Evolutionary conservation across 2,888 invertebrate species (phyloP).

Genomic region (Lathronympha strigana): DNA sequence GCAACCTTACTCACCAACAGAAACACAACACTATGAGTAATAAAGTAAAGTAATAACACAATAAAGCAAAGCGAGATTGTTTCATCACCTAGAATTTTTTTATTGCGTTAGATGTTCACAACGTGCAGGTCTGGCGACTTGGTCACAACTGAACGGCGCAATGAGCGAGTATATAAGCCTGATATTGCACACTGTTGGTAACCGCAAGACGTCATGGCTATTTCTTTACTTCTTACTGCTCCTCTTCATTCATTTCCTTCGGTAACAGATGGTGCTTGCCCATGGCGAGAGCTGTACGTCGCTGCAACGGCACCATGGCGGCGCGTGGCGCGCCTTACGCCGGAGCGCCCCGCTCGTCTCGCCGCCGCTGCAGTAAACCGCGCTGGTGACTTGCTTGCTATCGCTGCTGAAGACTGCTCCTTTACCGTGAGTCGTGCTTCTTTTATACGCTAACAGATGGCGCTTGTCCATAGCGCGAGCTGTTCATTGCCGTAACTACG

Average conservation of each 20-base stretch:
- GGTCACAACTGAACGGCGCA: no score
- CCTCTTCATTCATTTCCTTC: neutral
- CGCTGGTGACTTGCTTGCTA: constrained; percentile 49
- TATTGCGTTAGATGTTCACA: no score
- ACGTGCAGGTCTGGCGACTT: no score
- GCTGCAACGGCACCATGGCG: constrained; percentile 52
- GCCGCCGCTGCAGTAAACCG: constrained; percentile 50
- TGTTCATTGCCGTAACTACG: constrained; percentile 53
- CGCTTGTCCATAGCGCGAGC: constrained; percentile 57
- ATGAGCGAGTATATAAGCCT: no score
- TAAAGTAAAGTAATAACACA: no score
- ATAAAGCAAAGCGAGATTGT: no score
- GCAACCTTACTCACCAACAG: no score
- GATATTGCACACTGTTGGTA: no score
- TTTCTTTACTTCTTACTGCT: no score
- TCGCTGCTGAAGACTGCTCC: constrained; percentile 53
- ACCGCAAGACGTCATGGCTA: no score
- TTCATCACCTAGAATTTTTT: no score
- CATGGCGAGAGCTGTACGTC: constrained; percentile 61
- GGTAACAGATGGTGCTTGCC: constrained; percentile 40
- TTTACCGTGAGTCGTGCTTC: constrained; percentile 45
- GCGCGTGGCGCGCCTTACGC: constrained; percentile 41
- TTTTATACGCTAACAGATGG: constrained; percentile 14
- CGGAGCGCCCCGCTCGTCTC: constrained; percentile 44
- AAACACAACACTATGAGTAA: no score